A percentile compares a stretch with the other conserved stretches of the same genome.
Evolutionary conservation across 2,888 invertebrate species (phyloP).

Genomic region (Acleris holmiana): DNA sequence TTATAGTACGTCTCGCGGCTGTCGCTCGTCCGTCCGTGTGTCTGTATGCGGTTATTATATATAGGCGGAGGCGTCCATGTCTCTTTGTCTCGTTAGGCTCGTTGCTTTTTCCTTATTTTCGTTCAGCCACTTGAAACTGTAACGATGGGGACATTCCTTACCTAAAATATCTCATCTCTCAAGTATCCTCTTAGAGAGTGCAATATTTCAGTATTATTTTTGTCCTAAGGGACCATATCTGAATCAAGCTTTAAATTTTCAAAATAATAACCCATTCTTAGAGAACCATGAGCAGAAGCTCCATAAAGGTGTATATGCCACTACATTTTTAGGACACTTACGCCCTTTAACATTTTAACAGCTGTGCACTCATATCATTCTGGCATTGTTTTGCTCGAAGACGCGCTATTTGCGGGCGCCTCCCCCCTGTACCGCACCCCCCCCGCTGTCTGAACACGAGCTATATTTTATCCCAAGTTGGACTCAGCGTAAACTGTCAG

Average conservation of each 20-base stretch:
- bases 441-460: slow-evolving; percentile 71
- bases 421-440: slow-evolving; percentile 56
- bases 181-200: background rate
- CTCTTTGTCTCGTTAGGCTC: slow-evolving; percentile 61
- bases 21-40: slow-evolving; percentile 81
- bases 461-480: slow-evolving; percentile 82
- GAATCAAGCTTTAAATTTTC: slow-evolving; percentile 8
- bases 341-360: slow-evolving; percentile 19
- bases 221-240: background rate
- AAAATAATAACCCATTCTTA: slow-evolving; percentile 12
- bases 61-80: slow-evolving; percentile 51
- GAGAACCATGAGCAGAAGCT: slow-evolving; percentile 1
- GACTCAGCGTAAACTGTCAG: slow-evolving; percentile 81
- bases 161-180: slow-evolving; percentile 15
- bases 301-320: slow-evolving; percentile 1
- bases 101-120: slow-evolving; percentile 38
- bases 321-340: slow-evolving; percentile 12
- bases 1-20: slow-evolving; percentile 82
- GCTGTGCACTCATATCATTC: slow-evolving; percentile 66
- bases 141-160: slow-evolving; percentile 6
- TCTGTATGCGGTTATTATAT: slow-evolving; percentile 65
- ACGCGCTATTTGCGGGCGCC: slow-evolving; percentile 76
- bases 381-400: slow-evolving; percentile 81
- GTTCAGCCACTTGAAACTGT: slow-evolving; percentile 14
- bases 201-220: background rate